A percentile compares a stretch with the other conserved stretches of the same genome.
Evolutionary conservation across 2,888 invertebrate species (phyloP).

Genomic region (Amphipoea oculea): DNA sequence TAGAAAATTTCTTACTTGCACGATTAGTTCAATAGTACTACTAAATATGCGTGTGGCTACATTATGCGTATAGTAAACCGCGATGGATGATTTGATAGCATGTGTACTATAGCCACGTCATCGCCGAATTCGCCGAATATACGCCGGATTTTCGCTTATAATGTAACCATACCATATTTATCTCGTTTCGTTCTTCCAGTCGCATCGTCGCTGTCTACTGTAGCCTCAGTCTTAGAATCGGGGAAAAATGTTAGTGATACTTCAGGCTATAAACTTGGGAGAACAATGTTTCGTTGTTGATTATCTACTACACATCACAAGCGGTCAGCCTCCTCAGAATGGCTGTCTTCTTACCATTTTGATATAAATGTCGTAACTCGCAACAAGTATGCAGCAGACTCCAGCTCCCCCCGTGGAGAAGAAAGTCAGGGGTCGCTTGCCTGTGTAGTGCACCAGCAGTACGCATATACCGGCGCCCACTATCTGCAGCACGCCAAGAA

Average conservation of each 20-base stretch:
- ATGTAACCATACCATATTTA: too few species aligned
- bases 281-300: not conserved
- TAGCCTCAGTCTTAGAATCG: too few species aligned
- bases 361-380: conserved; percentile 88
- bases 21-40: too few species aligned
- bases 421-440: conserved; percentile 93
- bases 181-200: too few species aligned
- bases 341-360: conserved; percentile 65
- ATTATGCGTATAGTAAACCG: too few species aligned
- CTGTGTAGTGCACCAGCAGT: conserved; percentile 92
- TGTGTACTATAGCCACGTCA: too few species aligned
- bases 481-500: conserved; percentile 93
- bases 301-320: not conserved
- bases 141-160: too few species aligned
- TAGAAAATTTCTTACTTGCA: too few species aligned
- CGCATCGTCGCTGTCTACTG: too few species aligned
- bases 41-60: too few species aligned
- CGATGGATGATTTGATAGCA: too few species aligned
- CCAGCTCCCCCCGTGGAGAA: conserved; percentile 92
- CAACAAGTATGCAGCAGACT: conserved; percentile 91
- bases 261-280: not conserved
- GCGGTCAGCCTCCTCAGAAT: not conserved
- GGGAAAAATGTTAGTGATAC: not conserved
- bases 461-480: conserved; percentile 92
- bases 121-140: too few species aligned